Evolutionary conservation across 2,797 vertebrate genomes (phyloP).

Genomic region (Vireo griseus): DNA sequence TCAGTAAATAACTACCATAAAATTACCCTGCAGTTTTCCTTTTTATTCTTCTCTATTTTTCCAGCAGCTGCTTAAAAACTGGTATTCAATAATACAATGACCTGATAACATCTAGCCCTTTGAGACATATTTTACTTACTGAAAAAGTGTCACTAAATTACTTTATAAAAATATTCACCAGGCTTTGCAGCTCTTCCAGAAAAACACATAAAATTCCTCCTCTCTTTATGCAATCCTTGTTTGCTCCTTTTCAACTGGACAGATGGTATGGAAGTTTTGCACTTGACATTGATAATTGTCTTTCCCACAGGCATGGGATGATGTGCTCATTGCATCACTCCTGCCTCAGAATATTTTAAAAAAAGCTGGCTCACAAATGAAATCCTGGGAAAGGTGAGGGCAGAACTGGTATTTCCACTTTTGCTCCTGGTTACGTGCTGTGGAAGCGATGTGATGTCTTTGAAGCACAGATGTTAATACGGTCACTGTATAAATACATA

Average conservation of each 20-base stretch:
- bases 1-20: background rate
- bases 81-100: background rate
- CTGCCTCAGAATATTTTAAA: background rate
- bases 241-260: background rate
- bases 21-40: background rate
- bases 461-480: background rate
- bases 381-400: background rate
- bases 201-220: background rate
- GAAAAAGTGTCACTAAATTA: background rate
- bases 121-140: background rate
- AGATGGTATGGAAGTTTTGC: background rate
- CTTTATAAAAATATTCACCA: background rate
- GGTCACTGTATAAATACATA: background rate
- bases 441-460: background rate
- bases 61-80: background rate
- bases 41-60: background rate
- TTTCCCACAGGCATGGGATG: background rate
- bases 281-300: background rate
- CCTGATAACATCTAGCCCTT: background rate
- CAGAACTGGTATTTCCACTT: slow-evolving; percentile 29
- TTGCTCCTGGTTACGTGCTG: background rate
- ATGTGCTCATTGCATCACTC: background rate
- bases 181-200: background rate
- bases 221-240: background rate
- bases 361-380: background rate